Conservation (phyloP, 2,113 vertebrate species). For the Neoarius graeffei region DNA sequence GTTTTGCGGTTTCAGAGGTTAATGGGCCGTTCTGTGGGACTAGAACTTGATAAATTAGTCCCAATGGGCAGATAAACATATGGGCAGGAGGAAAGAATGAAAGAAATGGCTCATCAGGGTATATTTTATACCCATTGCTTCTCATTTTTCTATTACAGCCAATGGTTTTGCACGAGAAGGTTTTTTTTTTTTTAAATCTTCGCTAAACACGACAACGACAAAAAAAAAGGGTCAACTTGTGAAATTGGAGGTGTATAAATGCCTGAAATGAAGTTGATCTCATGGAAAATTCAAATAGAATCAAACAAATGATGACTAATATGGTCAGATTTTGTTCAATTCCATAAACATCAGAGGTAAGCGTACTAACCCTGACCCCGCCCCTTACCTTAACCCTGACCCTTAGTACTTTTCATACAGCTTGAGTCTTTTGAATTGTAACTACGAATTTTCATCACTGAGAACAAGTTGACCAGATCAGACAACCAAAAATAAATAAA, state of each 20-base stretch:
- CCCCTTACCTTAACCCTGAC: background rate
- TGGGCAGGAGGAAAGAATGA: background rate
- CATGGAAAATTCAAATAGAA: background rate
- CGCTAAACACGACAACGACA: background rate
- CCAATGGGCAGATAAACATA: conserved; percentile 14
- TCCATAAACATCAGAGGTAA: background rate
- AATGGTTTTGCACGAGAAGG: background rate
- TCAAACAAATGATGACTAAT: background rate
- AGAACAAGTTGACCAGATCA: background rate
- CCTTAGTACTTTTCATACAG: background rate
- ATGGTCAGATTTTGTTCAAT: background rate
- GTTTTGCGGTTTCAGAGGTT: conserved; percentile 41
- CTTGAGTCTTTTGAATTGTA: too few relatives aligned
- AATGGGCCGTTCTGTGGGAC: conserved; percentile 43
- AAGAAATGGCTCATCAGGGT: conserved; percentile 28
- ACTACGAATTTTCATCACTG: background rate
- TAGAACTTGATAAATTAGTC: conserved; percentile 35
- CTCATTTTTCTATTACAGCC: conserved; percentile 26
- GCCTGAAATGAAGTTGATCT: background rate
- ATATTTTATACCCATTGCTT: conserved; percentile 46
- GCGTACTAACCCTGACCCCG: background rate
- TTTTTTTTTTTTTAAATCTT: background rate
- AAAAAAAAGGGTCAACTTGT: background rate
- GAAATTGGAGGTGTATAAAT: background rate
- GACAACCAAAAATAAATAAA: too few relatives aligned